Conservation (phyloP, 1,140 invertebrate species). For the Bombus picipes region DNA sequence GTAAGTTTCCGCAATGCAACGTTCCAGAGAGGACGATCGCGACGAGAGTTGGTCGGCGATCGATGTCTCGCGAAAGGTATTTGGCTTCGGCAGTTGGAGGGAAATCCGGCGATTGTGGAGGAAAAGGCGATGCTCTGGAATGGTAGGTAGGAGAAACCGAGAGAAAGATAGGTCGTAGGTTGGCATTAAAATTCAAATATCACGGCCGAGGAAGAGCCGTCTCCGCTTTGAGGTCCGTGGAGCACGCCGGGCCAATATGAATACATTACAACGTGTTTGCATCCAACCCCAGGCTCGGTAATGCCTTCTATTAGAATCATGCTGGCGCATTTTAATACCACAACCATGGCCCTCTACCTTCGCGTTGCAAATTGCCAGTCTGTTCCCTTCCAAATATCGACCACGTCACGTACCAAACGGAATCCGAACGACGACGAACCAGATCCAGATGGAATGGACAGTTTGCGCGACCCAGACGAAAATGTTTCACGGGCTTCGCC, state of each 20-base stretch:
- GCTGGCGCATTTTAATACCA: slow-evolving; percentile 75
- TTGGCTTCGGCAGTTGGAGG: not conserved
- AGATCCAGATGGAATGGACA: no score
- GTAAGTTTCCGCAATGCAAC: no score
- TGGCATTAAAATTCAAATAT: slow-evolving; percentile 77
- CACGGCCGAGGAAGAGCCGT: slow-evolving; percentile 60
- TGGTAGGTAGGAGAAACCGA: not conserved
- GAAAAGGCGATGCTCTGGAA: slow-evolving; percentile 46
- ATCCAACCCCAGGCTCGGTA: slow-evolving; percentile 65
- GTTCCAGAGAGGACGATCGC: no score
- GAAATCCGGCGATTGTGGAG: slow-evolving; percentile 62
- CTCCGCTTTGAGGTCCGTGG: slow-evolving; percentile 66
- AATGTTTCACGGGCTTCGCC: no score
- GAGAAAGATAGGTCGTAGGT: slow-evolving; percentile 27
- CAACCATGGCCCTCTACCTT: not conserved
- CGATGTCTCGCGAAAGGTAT: slow-evolving; percentile 16
- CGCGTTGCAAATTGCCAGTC: slow-evolving; percentile 12
- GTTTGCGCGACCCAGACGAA: no score
- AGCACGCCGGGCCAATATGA: slow-evolving; percentile 72
- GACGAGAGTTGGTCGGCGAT: not conserved
- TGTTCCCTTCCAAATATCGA: slow-evolving; percentile 39
- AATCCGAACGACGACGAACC: not conserved
- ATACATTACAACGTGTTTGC: slow-evolving; percentile 76
- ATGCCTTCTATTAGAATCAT: slow-evolving; percentile 78
- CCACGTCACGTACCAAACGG: not conserved